A percentile compares a stretch with the other conserved stretches of the same genome.
Evolutionary conservation across 2,888 invertebrate species (phyloP).

Genomic region (Cetonia aurata): DNA sequence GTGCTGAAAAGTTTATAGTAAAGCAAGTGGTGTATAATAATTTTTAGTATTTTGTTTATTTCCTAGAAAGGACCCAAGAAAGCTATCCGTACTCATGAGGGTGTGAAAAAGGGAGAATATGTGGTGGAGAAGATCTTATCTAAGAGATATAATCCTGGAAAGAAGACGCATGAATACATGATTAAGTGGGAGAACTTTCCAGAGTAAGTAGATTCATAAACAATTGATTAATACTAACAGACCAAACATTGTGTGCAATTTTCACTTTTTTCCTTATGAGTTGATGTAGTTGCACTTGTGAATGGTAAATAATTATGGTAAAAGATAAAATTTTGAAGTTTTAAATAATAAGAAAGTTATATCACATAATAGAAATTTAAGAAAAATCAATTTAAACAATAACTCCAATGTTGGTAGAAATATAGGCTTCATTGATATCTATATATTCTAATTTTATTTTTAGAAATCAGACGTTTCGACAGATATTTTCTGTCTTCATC

Average conservation of each 20-base stretch:
- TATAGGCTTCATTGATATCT: no score
- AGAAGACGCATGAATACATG: conserved; percentile 83
- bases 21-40: background rate
- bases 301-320: background rate
- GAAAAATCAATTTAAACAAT: no score
- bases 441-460: no score
- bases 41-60: no score
- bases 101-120: conserved; percentile 71
- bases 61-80: conserved; percentile 43
- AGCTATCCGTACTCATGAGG: conserved; percentile 49
- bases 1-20: conserved; percentile 37
- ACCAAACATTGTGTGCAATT: background rate
- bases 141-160: conserved; percentile 83
- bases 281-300: background rate
- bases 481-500: no score
- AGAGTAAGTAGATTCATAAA: conserved; percentile 70
- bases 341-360: no score
- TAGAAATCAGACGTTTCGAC: no score
- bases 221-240: background rate
- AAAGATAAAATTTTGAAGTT: no score
- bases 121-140: conserved; percentile 87
- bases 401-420: no score
- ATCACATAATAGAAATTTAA: no score
- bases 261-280: conserved; percentile 23
- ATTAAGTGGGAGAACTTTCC: conserved; percentile 88